Percentiles rank a stretch among this genome's conserved stretches.
phyloP scores from a whole-genome alignment of 2,113 vertebrate genomes.

The Cygnus atratus region DNA sequence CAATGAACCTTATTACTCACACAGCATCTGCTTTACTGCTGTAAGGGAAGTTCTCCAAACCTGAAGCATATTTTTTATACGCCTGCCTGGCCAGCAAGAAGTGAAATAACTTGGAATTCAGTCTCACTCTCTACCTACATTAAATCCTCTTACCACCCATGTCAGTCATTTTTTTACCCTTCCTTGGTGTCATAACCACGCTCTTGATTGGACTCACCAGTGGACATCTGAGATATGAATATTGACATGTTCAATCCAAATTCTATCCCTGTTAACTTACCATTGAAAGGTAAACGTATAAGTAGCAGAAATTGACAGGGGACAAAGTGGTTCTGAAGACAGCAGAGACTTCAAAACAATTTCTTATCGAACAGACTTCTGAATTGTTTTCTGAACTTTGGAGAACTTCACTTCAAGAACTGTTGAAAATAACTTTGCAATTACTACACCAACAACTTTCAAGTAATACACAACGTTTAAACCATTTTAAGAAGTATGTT shows the following conservation, averaged over 20 bases:
- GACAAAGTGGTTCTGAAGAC: neutral
- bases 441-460: neutral
- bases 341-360: neutral
- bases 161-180: neutral
- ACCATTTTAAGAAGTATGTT: neutral
- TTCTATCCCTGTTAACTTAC: neutral
- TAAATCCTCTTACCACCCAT: fast-evolving
- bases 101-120: neutral
- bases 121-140: neutral
- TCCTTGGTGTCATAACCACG: neutral
- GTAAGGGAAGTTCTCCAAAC: neutral
- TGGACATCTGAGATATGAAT: neutral
- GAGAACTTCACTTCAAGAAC: neutral
- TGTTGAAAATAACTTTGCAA: neutral
- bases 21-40: neutral
- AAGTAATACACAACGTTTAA: neutral
- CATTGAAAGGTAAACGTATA: neutral
- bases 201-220: neutral
- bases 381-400: neutral
- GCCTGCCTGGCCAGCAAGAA: neutral
- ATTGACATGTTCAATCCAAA: neutral
- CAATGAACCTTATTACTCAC: neutral
- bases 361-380: neutral
- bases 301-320: neutral
- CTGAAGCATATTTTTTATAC: neutral